Evolutionary conservation across 2,797 vertebrate genomes (phyloP), one percentile per base, ranked within the genome.

Genomic region (Chiroxiphia lanceolata): DNA sequence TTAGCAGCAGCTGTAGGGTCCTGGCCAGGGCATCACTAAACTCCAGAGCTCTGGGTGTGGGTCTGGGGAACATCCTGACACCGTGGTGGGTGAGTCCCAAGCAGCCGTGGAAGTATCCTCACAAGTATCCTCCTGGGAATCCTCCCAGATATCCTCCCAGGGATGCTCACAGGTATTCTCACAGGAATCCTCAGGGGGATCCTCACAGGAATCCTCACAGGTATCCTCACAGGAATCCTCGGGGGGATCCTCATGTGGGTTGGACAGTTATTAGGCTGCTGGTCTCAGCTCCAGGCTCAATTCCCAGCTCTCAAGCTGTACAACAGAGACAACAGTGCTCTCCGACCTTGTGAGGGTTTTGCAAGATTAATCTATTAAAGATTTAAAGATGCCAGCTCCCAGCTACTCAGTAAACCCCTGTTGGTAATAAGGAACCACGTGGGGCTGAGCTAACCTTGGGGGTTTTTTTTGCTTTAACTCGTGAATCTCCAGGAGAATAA

Each of bases 351-450:
- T 1, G 8, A 91, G 85, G 47, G 38, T 69, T 88, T 86, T 87
- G 92, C 80, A 89, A 92, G 92, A 92, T 84, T 87, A 93, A 90
- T 92, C 90, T 74, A 92, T 95, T 87, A 85, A 89, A 95, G 95
- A 94, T 94, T 93, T 84, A 86, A 69, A 95, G 63, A 70, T 12
- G 6, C 75, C 81, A 38, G 60, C 87, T 91, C 89, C 59, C 68
- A 91, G 6, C 64, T 85, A 51, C 94, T 92, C 94, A 91, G 38
- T 77, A 89, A 95, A 61, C 59, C 29, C 70, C 74, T 68, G 71
- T 1, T 79, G 83, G 42, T 87, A 89, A 89, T 38, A 56, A 34
- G 53, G 59, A 84, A 56, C 59, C 10, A 51, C 6, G 5, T 0
- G 0, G 54, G 33, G 42, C 57, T 61, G 27, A 34, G 80, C 38